These are phyloP conservation scores for Pollachius pollachius DNA, from an alignment of 2,113 vertebrate species.

Conservation along the genomic window DNA sequence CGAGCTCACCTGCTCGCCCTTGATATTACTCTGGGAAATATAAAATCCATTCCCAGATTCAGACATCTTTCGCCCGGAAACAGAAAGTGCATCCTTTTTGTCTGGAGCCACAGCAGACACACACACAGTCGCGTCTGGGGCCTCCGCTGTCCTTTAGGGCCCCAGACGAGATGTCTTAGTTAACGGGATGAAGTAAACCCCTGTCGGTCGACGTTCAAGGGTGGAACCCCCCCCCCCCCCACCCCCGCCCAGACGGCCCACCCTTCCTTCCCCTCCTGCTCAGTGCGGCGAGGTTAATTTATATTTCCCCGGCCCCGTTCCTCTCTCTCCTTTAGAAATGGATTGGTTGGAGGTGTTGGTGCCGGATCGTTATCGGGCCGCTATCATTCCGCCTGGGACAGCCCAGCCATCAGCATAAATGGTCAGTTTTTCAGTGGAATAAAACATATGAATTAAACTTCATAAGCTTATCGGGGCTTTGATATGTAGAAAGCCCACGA, in stretches of 20 bases:
- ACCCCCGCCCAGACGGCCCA: neutral
- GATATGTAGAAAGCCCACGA: constrained; percentile 78
- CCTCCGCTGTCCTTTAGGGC: constrained; percentile 59
- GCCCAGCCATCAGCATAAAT: constrained; percentile 72
- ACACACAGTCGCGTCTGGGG: constrained; percentile 54
- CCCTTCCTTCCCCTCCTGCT: constrained; percentile 54
- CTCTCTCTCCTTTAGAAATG: constrained; percentile 69
- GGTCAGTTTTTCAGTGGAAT: constrained; percentile 62
- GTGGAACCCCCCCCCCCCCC: constrained; percentile 19
- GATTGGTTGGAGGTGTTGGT: constrained; percentile 72
- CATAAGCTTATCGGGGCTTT: constrained; percentile 78
- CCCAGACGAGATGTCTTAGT: constrained; percentile 71
- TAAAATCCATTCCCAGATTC: constrained; percentile 72
- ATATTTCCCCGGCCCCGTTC: constrained; percentile 71
- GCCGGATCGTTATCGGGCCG: constrained; percentile 63
- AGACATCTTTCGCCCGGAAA: constrained; percentile 59
- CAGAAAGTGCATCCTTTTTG: constrained; percentile 47
- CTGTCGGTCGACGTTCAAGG: constrained; percentile 70
- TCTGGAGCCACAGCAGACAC: constrained; percentile 48
- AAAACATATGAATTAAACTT: constrained; percentile 81
- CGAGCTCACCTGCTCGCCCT: constrained; percentile 70
- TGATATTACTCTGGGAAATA: constrained; percentile 70
- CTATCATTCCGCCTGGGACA: constrained; percentile 71
- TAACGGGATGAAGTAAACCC: constrained; percentile 68
- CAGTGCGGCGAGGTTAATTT: constrained; percentile 70